Evolutionary conservation across 2,888 invertebrate genomes (phyloP), one percentile per base, ranked within the genome.

Genomic region (Rotaria sp.): DNA sequence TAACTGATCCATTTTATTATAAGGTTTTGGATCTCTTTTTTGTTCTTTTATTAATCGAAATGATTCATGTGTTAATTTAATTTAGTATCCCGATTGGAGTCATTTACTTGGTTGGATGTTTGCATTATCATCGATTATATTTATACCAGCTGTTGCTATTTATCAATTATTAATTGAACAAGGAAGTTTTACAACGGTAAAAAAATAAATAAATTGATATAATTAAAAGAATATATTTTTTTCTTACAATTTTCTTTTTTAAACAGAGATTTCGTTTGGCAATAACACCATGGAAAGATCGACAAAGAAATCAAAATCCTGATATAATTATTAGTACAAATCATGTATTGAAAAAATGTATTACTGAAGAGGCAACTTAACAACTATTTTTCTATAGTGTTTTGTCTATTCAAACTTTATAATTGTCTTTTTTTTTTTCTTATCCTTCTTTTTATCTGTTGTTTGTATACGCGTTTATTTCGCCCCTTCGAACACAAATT

Each of bases 121-220:
- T n/a, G 91, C 92, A 11, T 89, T 90, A 8, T 91, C 92, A 35
- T 93, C 93, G 11, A 91, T 93, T 50, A 88, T 92, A 7, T 92
- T 92, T 88, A 93, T 93, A 87, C 93, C 93, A 0, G 88, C 90
- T 5, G 90, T 92, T 57, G 93, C 92, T 7, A 89, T 95, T 85
- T 95, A 94, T 90, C 95, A 96, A 91, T 92, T 97, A 48, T 88
- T 94, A 2, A 93, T 93, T 0, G 95, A 96, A 5, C 94, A 95
- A 55, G 97, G 96, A 88, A 94, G 94, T 8, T 94, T 95, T 5
- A 11, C n/a, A 10, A 45, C 38, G 26, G 80, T 80, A 80, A 45
- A 26, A 80, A 26, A 11, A n/a, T 13, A 30, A 24, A n/a, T 41
- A 8, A 24, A 38, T 41, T 38, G 1, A 38, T 30, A 35, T 18